Conservation (phyloP, 2,113 vertebrate genomes). For the Irena cyanogastra region DNA sequence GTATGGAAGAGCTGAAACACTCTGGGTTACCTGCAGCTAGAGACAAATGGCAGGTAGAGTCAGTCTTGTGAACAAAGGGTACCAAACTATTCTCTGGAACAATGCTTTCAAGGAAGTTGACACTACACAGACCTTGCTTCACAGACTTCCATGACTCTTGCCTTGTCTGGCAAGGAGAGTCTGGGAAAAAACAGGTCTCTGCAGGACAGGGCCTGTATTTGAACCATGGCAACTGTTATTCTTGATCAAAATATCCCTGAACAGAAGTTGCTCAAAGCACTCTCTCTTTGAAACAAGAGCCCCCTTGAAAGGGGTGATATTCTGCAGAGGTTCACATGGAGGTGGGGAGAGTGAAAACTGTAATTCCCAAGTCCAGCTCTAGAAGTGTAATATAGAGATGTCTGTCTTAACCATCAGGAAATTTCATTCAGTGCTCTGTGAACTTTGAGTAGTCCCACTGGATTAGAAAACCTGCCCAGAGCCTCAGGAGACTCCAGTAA, state of each 20-base stretch:
- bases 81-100: not conserved
- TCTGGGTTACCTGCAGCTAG: not conserved
- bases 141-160: not conserved
- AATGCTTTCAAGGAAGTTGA: not conserved
- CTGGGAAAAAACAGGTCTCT: not conserved
- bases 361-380: not conserved
- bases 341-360: not conserved
- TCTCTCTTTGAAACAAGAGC: not conserved
- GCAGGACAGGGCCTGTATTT: not conserved
- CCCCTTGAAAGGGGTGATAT: not conserved
- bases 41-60: not conserved
- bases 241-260: not conserved
- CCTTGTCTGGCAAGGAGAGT: not conserved
- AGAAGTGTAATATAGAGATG: not conserved
- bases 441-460: not conserved
- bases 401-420: not conserved
- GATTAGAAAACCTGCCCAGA: not conserved
- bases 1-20: not conserved
- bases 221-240: not conserved
- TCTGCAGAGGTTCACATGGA: accelerated
- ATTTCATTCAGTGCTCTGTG: not conserved
- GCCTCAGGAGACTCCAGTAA: not conserved
- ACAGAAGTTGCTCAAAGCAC: not conserved
- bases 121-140: not conserved
- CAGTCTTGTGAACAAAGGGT: not conserved